Percentiles rank a stretch among this genome's conserved stretches.
phyloP scores from a whole-genome alignment of 2,797 vertebrate species.

The Takifugu rubripes region DNA sequence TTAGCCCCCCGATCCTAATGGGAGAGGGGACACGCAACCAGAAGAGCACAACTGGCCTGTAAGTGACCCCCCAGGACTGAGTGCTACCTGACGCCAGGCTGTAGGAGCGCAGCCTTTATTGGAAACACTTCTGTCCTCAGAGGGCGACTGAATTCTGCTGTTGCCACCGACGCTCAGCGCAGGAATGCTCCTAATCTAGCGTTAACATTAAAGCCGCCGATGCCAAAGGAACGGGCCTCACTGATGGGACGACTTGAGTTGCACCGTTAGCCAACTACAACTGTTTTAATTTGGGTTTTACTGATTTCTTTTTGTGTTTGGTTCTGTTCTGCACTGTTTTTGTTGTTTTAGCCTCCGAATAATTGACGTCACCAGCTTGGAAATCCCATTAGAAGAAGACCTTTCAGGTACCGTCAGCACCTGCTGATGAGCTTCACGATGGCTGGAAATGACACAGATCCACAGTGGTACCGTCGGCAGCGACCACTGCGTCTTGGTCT shows the following conservation, averaged over 20 bases:
- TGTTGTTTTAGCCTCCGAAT: conserved; percentile 8
- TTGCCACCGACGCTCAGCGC: conserved; percentile 44
- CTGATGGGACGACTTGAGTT: conserved; percentile 25
- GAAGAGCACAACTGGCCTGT: conserved; percentile 34
- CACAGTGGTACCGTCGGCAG: conserved; percentile 32
- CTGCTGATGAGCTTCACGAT: conserved; percentile 11
- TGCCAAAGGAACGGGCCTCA: conserved; percentile 66
- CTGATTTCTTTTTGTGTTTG: conserved; percentile 33
- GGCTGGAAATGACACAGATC: conserved; percentile 29
- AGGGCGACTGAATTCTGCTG: conserved; percentile 33
- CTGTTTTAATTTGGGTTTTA: conserved; percentile 34
- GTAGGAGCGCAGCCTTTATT: conserved; percentile 8
- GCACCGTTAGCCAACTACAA: conserved; percentile 17
- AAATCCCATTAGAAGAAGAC: conserved; percentile 34
- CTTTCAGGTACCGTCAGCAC: conserved; percentile 45
- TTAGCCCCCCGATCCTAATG: conserved; percentile 15
- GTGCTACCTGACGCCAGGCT: conserved; percentile 14
- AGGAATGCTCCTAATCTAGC: conserved; percentile 16
- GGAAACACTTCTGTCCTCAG: conserved; percentile 10
- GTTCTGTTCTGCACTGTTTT: conserved; percentile 22
- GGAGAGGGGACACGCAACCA: conserved; percentile 22
- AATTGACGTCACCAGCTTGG: conserved; percentile 50
- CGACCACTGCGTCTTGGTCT: conserved; percentile 11
- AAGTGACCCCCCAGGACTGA: conserved; percentile 12
- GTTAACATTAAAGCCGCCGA: conserved; percentile 38